Conservation (phyloP, 2,113 vertebrate genomes). For the Corythornis cristatus region DNA sequence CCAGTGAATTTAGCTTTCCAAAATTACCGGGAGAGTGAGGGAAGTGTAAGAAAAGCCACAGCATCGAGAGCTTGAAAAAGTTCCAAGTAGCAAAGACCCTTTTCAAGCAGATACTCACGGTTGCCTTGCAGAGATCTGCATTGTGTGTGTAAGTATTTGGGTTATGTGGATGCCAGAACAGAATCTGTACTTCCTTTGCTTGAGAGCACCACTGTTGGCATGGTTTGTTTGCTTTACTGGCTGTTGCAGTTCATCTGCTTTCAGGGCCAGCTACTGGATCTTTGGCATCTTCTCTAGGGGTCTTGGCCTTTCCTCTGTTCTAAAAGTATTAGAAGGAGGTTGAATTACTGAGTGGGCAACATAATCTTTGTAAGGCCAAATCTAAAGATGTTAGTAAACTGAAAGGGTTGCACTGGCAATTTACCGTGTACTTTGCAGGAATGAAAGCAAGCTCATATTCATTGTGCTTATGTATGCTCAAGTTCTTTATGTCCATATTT, state of each 20-base stretch:
- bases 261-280: constrained; percentile 24
- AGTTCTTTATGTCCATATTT: constrained; percentile 53
- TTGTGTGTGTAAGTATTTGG: background rate
- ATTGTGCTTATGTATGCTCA: constrained; percentile 32
- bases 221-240: constrained; percentile 9
- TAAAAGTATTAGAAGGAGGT: constrained; percentile 34
- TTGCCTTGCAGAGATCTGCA: background rate
- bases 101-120: background rate
- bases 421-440: background rate
- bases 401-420: constrained; percentile 31
- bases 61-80: background rate
- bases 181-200: constrained; percentile 35
- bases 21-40: background rate
- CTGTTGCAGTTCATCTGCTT: constrained; percentile 34
- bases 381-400: constrained; percentile 44
- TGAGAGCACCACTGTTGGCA: constrained; percentile 23
- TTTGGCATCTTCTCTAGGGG: constrained; percentile 43
- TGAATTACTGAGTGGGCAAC: constrained; percentile 30
- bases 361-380: constrained; percentile 35
- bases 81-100: background rate
- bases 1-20: background rate
- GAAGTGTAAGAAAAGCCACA: background rate
- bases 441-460: constrained; percentile 47
- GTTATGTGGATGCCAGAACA: constrained; percentile 23
- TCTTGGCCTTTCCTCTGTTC: constrained; percentile 48